A percentile compares a stretch with the other conserved stretches of the same genome.
Evolutionary conservation across 2,888 invertebrate species (phyloP).

Genomic region (Phytoseiulus persimilis): DNA sequence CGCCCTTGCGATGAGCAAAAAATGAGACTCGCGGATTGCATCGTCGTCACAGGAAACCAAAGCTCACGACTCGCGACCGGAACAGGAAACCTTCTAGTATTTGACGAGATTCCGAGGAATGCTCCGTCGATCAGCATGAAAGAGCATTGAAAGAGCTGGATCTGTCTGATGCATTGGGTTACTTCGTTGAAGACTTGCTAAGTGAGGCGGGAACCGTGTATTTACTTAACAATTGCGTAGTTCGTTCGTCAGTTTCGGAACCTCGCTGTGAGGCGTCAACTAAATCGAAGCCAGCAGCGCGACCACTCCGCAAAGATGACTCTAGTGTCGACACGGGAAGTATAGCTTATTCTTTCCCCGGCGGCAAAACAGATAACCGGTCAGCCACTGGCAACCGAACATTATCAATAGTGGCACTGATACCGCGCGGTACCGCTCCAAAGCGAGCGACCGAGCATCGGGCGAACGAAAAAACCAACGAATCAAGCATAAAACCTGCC

Average conservation of each 20-base stretch:
- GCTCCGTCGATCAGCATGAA: background rate
- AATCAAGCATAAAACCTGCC: background rate
- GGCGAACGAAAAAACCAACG: background rate
- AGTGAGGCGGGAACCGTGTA: background rate
- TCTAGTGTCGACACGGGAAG: background rate
- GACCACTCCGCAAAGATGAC: background rate
- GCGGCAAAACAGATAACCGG: background rate
- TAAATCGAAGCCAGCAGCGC: background rate
- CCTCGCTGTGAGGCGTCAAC: background rate
- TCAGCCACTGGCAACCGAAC: background rate
- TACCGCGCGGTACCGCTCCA: background rate
- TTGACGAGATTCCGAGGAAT: background rate
- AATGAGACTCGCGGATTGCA: no score
- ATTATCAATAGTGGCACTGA: background rate
- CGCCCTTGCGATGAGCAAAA: no score
- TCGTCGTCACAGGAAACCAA: background rate
- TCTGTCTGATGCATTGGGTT: background rate
- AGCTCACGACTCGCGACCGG: background rate
- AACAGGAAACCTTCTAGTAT: background rate
- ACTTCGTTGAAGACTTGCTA: background rate
- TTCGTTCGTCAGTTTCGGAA: background rate
- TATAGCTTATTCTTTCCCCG: background rate
- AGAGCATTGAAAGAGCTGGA: background rate
- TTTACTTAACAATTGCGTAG: background rate
- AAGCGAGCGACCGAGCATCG: background rate